phyloP scores from a whole-genome alignment of 1,140 invertebrate species.

The Scaptomyza montana region DNA sequence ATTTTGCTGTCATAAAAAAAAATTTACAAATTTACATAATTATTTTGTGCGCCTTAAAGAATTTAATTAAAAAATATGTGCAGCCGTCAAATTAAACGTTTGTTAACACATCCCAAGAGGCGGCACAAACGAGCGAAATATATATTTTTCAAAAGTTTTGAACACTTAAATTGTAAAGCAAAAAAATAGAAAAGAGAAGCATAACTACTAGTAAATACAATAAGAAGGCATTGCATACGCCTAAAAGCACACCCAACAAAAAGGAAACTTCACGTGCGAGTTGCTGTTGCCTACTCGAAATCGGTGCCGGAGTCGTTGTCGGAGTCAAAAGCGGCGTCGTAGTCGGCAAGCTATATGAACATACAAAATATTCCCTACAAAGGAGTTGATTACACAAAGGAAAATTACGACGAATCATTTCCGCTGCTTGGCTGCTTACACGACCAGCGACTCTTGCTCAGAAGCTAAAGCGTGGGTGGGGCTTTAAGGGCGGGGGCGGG shows the following conservation, averaged over 20 bases:
- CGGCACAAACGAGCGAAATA: constrained; percentile 14
- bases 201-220: constrained; percentile 48
- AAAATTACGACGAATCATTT: constrained; percentile 84
- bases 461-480: neutral
- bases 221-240: constrained; percentile 30
- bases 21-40: constrained; percentile 62
- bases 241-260: constrained; percentile 43
- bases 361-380: constrained; percentile 82
- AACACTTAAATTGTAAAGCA: constrained; percentile 25
- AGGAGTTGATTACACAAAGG: constrained; percentile 83
- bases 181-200: neutral
- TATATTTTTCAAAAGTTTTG: constrained; percentile 50
- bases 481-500: neutral
- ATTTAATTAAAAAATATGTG: constrained; percentile 66
- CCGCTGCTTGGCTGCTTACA: constrained; percentile 83
- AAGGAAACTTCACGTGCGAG: constrained; percentile 30
- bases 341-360: constrained; percentile 74
- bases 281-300: constrained; percentile 6
- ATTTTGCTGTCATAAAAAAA: constrained; percentile 25
- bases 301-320: constrained; percentile 22
- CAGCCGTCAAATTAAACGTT: constrained; percentile 18
- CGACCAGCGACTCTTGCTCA: constrained; percentile 60
- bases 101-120: constrained; percentile 15
- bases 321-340: constrained; percentile 62
- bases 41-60: constrained; percentile 52